These are phyloP conservation scores for Spinibarbus caldwelli DNA, from an alignment of 2,797 vertebrate genomes.

Conservation along the genomic window DNA sequence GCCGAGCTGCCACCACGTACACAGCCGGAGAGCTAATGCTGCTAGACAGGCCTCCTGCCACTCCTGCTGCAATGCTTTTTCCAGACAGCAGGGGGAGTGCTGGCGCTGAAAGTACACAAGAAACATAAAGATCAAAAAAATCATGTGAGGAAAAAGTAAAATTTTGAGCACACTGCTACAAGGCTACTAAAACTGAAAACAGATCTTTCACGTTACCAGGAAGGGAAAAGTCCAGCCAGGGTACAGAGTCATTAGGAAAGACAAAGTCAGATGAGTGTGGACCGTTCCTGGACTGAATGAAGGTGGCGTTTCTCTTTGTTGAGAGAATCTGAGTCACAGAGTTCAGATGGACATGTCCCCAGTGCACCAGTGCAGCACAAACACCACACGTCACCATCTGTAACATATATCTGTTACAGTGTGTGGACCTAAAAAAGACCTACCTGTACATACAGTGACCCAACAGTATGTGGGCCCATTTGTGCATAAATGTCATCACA, in stretches of 20 bases:
- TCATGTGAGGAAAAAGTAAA: not conserved
- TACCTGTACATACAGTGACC: not conserved
- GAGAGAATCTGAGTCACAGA: constrained; percentile 59
- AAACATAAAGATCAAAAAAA: not conserved
- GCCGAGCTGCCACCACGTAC: constrained; percentile 76
- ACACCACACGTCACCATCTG: constrained; percentile 71
- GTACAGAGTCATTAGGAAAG: constrained; percentile 30
- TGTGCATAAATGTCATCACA: not conserved
- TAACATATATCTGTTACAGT: too few relatives aligned
- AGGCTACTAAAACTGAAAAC: not conserved
- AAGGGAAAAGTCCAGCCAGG: constrained; percentile 80
- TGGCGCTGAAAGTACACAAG: constrained; percentile 67
- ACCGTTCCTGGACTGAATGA: not conserved
- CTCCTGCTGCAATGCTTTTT: constrained; percentile 72
- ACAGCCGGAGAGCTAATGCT: constrained; percentile 80
- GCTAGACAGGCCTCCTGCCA: constrained; percentile 77
- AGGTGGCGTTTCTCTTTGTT: constrained; percentile 62
- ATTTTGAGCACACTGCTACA: not conserved
- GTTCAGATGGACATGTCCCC: constrained; percentile 49
- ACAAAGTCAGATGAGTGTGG: constrained; percentile 12
- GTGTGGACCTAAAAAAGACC: not conserved
- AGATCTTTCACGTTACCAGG: constrained; percentile 70
- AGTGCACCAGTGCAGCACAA: constrained; percentile 70
- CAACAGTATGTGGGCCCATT: too few relatives aligned
- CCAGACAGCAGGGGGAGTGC: constrained; percentile 79